These are phyloP conservation scores for Eunapius fragilis DNA, from an alignment of 37 sponge, comb jelly and placozoan species.

Conservation along the genomic window DNA sequence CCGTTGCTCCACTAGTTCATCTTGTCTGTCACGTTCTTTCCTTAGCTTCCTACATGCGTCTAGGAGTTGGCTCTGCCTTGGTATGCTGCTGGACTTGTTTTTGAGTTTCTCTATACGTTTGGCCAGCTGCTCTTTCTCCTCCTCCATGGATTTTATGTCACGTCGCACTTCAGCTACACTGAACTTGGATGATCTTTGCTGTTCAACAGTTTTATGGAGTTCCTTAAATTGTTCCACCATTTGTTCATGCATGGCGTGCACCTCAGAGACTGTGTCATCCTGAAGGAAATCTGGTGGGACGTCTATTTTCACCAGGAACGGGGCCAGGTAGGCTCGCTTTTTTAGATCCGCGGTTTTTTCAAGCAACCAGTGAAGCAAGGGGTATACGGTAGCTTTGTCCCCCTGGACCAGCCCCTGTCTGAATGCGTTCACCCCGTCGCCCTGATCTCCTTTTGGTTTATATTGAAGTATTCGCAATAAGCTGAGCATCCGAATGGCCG, in stretches of 20 bases:
- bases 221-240: slow-evolving; percentile 93
- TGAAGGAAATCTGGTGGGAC: slow-evolving; percentile 89
- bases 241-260: slow-evolving; percentile 64
- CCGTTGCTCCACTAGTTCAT: slow-evolving; percentile 62
- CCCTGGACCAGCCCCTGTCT: slow-evolving; percentile 82
- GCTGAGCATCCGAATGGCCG: slow-evolving; percentile 88
- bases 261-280: slow-evolving; percentile 81
- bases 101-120: slow-evolving; percentile 74
- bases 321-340: slow-evolving; percentile 87
- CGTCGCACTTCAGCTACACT: slow-evolving; percentile 86
- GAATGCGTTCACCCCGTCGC: slow-evolving; percentile 69
- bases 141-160: slow-evolving; percentile 97
- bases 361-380: slow-evolving; percentile 86
- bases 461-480: slow-evolving; percentile 90
- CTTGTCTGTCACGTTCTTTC: slow-evolving; percentile 61
- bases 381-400: slow-evolving; percentile 80
- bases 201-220: slow-evolving; percentile 88
- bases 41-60: slow-evolving; percentile 77
- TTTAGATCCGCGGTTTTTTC: slow-evolving; percentile 76
- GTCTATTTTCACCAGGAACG: slow-evolving; percentile 89
- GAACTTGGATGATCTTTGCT: slow-evolving; percentile 76
- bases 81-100: slow-evolving; percentile 58
- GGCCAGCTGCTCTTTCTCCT: slow-evolving; percentile 89
- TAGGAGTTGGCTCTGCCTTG: slow-evolving; percentile 62
- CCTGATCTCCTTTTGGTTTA: slow-evolving; percentile 64